Percentiles rank a stretch among this genome's conserved stretches.
Evolutionary conservation across 2,888 invertebrate genomes (phyloP).

Genomic region (Formica aserva): DNA sequence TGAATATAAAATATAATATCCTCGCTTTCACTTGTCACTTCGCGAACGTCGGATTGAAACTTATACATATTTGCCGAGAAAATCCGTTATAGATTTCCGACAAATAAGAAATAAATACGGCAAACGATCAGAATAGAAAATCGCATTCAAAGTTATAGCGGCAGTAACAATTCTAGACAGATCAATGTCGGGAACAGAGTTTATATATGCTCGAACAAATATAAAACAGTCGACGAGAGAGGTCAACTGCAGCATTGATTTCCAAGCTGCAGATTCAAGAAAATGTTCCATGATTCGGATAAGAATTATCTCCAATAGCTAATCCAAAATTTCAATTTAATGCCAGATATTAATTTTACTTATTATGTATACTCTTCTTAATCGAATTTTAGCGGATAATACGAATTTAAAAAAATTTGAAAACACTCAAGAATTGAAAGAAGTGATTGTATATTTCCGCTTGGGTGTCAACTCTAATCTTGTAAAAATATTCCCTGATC

Average conservation of each 20-base stretch:
- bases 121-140: background rate
- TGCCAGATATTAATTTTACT: background rate
- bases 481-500: too few relatives aligned
- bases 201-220: background rate
- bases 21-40: background rate
- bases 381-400: background rate
- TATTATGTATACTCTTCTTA: background rate
- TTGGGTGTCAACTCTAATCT: too few relatives aligned
- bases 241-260: background rate
- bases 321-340: background rate
- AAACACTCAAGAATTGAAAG: background rate
- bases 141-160: background rate
- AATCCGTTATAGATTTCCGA: background rate
- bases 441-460: too few relatives aligned
- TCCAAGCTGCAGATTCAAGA: background rate
- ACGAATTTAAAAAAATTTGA: background rate
- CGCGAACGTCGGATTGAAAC: background rate
- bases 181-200: background rate
- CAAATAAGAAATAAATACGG: conserved; percentile 19
- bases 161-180: background rate
- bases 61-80: background rate
- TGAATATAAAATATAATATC: background rate
- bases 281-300: background rate
- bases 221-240: conserved; percentile 3
- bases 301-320: background rate